These are phyloP conservation scores for Pseudomyrmex flavicornis DNA, from an alignment of 1,140 invertebrate species.

Conservation along the genomic window DNA sequence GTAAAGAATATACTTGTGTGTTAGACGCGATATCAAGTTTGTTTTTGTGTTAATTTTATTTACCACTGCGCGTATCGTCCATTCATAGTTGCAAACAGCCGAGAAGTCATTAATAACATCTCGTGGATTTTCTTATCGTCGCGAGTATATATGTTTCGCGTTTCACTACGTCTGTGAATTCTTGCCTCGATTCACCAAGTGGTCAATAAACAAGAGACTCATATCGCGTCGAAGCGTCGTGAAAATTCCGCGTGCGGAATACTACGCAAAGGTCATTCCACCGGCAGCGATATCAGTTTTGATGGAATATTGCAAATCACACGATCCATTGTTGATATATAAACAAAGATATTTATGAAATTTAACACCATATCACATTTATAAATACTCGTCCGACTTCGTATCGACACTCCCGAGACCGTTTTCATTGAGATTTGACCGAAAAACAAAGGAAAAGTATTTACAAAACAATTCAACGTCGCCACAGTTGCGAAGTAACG, in stretches of 20 bases:
- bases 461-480: no score
- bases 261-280: conserved; percentile 24
- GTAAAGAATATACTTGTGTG: neutral
- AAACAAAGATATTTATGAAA: conserved; percentile 10
- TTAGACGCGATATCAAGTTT: neutral
- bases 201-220: conserved; percentile 1
- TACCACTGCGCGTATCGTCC: no score
- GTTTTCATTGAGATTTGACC: no score
- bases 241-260: conserved; percentile 31
- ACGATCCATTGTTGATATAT: neutral
- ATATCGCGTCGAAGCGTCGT: conserved; percentile 10
- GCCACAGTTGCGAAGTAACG: no score
- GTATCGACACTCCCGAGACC: no score
- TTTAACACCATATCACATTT: no score
- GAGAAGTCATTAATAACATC: conserved; percentile 17
- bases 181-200: conserved; percentile 27
- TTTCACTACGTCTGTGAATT: conserved; percentile 22
- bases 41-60: conserved; percentile 1
- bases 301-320: conserved; percentile 14
- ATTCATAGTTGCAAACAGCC: neutral
- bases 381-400: no score
- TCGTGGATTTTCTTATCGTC: neutral
- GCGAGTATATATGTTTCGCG: neutral
- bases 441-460: no score
- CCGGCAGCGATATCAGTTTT: conserved; percentile 14